Percentiles rank a stretch among this genome's conserved stretches.
Evolutionary conservation across 2,888 invertebrate genomes (phyloP).

Genomic region (Polymixis flavicincta): DNA sequence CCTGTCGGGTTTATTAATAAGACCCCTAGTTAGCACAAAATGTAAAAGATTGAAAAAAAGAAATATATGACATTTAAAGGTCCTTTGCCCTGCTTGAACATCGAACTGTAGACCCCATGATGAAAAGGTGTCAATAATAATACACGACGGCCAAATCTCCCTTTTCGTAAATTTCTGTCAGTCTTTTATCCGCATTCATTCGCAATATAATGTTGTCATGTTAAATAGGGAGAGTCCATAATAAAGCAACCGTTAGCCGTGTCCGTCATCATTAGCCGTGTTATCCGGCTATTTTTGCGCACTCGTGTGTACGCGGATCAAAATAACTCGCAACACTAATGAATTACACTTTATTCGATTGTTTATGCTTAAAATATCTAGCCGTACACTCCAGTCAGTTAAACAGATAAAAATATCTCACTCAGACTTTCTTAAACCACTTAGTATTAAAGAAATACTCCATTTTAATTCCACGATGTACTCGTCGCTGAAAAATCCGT

Average conservation of each 20-base stretch:
- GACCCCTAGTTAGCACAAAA: not conserved
- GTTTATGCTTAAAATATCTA: conserved; percentile 57
- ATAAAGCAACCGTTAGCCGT: conserved; percentile 75
- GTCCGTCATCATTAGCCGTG: conserved; percentile 81
- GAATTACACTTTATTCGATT: conserved; percentile 55
- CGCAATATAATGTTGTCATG: conserved; percentile 63
- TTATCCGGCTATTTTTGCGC: conserved; percentile 70
- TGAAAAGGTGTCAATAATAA: conserved; percentile 26
- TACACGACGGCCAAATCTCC: conserved; percentile 22
- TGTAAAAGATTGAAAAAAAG: too few species aligned
- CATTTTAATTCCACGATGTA: conserved; percentile 36
- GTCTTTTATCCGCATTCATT: conserved; percentile 58
- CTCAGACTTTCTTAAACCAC: conserved; percentile 35
- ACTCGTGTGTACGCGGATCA: conserved; percentile 58
- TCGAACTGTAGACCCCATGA: not conserved
- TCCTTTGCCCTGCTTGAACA: not conserved
- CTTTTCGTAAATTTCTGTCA: conserved; percentile 43
- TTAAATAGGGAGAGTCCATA: conserved; percentile 64
- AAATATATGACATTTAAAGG: not conserved
- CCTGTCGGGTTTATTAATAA: not conserved
- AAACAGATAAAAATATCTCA: conserved; percentile 55
- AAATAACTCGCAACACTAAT: conserved; percentile 63
- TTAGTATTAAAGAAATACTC: conserved; percentile 44
- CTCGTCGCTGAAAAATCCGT: conserved; percentile 56
- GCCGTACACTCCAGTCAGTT: conserved; percentile 34